Evolutionary conservation across 2,888 invertebrate species (phyloP).

Genomic region (Drosophila hawaiiensis): DNA sequence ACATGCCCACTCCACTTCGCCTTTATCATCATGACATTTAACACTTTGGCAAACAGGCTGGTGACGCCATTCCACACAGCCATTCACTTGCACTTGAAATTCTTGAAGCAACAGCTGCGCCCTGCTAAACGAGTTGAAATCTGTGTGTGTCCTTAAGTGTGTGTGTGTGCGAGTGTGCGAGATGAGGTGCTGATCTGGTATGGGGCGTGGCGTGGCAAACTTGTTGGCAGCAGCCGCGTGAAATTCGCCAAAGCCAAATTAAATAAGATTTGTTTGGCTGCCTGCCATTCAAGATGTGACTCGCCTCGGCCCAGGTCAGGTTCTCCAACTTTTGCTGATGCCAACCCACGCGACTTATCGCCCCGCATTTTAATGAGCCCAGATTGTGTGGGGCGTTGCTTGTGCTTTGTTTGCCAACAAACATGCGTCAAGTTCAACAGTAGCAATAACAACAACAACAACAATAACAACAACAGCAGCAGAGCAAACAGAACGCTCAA

Average conservation of each 20-base stretch:
- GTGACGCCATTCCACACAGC: conserved; percentile 48
- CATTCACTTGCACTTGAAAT: conserved; percentile 81
- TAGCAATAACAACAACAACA: conserved; percentile 27
- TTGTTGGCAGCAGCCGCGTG: conserved; percentile 68
- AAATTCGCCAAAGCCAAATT: conserved; percentile 77
- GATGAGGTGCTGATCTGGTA: not conserved
- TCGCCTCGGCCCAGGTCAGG: conserved; percentile 58
- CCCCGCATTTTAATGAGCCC: conserved; percentile 78
- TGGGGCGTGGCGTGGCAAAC: conserved; percentile 20
- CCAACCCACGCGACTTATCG: conserved; percentile 63
- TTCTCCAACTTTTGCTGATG: conserved; percentile 66
- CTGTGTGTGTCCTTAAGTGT: conserved; percentile 7
- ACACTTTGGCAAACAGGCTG: conserved; percentile 75
- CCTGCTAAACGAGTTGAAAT: conserved; percentile 58
- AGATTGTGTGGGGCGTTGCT: conserved; percentile 25
- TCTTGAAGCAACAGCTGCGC: conserved; percentile 78
- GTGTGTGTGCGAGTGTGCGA: conserved; percentile 9
- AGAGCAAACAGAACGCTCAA: conserved; percentile 33
- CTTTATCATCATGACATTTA: conserved; percentile 74
- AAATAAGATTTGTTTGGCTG: conserved; percentile 81
- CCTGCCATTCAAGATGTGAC: conserved; percentile 65
- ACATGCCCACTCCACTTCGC: conserved; percentile 6
- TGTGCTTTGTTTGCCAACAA: conserved; percentile 74
- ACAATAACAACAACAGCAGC: conserved; percentile 29
- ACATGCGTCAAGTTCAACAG: conserved; percentile 78